Percentiles rank a stretch among this genome's conserved stretches.
These are phyloP conservation scores for Eurois occulta DNA, from an alignment of 2,888 invertebrate species.

Conservation along the genomic window DNA sequence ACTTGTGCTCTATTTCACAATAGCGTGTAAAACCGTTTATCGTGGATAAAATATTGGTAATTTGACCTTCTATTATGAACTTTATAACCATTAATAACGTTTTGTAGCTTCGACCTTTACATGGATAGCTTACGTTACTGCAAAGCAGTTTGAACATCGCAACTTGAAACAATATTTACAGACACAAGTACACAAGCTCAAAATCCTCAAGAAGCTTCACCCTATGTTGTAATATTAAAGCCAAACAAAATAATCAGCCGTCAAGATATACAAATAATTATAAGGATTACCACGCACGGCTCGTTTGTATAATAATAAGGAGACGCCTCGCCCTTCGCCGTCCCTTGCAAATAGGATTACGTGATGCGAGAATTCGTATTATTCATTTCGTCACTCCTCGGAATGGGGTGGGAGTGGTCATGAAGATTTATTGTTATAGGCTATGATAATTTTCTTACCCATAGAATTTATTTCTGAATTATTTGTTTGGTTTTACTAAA, in stretches of 20 bases:
- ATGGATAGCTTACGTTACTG: not conserved
- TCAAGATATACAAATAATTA: conserved; percentile 59
- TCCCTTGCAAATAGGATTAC: conserved; percentile 68
- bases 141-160: not conserved
- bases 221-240: conserved; percentile 36
- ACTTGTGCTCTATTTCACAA: conserved; percentile 49
- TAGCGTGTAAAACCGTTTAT: conserved; percentile 32
- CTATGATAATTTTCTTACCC: conserved; percentile 48
- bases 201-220: not conserved
- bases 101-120: not conserved
- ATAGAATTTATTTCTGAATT: conserved; percentile 21
- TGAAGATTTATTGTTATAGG: conserved; percentile 59
- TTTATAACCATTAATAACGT: conserved; percentile 1
- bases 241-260: conserved; percentile 43
- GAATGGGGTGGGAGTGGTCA: conserved; percentile 51
- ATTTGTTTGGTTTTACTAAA: conserved; percentile 27
- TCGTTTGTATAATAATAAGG: conserved; percentile 58
- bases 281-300: conserved; percentile 54
- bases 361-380: conserved; percentile 66
- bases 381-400: conserved; percentile 65
- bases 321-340: conserved; percentile 37
- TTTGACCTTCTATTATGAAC: conserved; percentile 6
- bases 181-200: not conserved
- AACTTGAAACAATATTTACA: not conserved
- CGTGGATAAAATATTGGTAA: conserved; percentile 28